Evolutionary conservation across 2,797 vertebrate genomes (phyloP), one percentile per base, ranked within the genome.

Genomic region (Falco naumanni): DNA sequence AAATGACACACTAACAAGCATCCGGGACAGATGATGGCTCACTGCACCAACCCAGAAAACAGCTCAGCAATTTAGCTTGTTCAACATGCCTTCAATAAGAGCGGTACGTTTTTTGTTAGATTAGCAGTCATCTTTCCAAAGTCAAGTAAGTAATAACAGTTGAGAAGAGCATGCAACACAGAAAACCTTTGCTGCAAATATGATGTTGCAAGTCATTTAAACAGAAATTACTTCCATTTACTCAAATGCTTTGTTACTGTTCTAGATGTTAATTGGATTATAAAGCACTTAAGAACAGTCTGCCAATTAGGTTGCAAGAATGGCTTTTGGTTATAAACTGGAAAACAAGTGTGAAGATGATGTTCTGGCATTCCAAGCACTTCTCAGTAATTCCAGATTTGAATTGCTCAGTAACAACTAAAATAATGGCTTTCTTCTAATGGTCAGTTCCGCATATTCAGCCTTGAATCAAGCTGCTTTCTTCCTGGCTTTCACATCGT

Each of bases 211-310:
- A 89, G 71, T 26, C 68, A 59, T 20, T 48, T 54, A 34, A 90
- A 91, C 75, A 68, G 66, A 75, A 90, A 87, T 59, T 53, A 41
- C 56, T 45, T 89, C 63, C 53, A 17, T 86, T 92, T 82, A 81
- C 77, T 84, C 72, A 71, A 74, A 80, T 10, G 63, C 33, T 71
- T 93, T 63, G 53, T 86, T 87, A 87, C 64, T 54, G 34, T 53
- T 87, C 70, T 77, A 57, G 81, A 78, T 60, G 56, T 53, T 96
- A 96, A 95, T 21, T 93, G 80, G 72, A 84, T 79, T 85, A 85
- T 33, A 76, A 89, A 92, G 47, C 41, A 60, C 65, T 85, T 57
- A 74, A 76, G 70, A 59, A 92, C 71, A 87, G 77, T 9, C 92
- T 87, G 78, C 33, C 71, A 79, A 47, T 69, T 77, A 89, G 61